Conservation (phyloP, 1,140 invertebrate species). For the Ladona fulva region DNA sequence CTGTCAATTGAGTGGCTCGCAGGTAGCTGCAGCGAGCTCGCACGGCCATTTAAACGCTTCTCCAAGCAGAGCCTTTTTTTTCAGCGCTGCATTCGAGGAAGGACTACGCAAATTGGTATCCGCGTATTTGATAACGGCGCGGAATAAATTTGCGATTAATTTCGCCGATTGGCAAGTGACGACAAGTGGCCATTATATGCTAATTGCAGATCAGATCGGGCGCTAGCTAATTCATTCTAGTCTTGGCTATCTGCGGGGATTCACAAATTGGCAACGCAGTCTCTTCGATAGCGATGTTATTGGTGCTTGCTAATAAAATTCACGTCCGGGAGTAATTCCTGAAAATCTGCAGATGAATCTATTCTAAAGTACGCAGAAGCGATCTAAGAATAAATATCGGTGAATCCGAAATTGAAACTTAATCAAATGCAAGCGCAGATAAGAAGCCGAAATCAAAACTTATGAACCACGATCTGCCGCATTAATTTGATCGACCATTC, state of each 20-base stretch:
- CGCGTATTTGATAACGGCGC: not conserved
- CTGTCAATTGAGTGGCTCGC: not conserved
- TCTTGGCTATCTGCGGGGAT: not conserved
- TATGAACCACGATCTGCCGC: too few species aligned
- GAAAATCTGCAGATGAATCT: too few species aligned
- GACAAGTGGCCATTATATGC: not conserved
- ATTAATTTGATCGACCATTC: too few species aligned
- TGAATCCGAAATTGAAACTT: too few species aligned
- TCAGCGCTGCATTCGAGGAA: not conserved
- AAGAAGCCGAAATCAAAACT: too few species aligned
- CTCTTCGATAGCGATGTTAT: too few species aligned
- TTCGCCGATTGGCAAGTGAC: constrained; percentile 2
- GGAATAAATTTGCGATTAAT: constrained; percentile 3
- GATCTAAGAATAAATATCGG: too few species aligned
- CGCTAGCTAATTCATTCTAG: not conserved
- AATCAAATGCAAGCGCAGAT: too few species aligned
- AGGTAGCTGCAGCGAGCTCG: not conserved
- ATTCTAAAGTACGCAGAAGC: too few species aligned
- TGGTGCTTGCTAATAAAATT: too few species aligned
- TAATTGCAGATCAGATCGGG: not conserved
- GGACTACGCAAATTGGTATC: not conserved
- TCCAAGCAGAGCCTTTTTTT: not conserved
- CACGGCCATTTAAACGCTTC: not conserved
- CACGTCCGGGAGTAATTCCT: too few species aligned
- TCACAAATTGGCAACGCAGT: not conserved